Percentiles rank a stretch among this genome's conserved stretches.
phyloP scores from a whole-genome alignment of 2,797 vertebrate species.

The Phrynocephalus guinanensis region DNA sequence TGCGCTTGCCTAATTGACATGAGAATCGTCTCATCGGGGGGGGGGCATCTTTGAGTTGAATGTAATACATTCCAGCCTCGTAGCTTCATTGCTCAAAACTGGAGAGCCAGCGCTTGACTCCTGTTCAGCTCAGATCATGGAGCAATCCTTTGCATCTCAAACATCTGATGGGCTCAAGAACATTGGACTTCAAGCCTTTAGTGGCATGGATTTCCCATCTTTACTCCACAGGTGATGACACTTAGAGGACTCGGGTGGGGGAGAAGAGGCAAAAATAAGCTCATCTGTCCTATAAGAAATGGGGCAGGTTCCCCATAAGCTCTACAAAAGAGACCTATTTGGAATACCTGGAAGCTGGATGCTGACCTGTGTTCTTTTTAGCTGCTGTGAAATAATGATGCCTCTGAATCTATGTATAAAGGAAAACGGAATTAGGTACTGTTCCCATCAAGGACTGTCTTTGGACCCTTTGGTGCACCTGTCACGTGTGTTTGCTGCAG shows the following conservation, averaged over 20 bases:
- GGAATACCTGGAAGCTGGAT: neutral
- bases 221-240: too few species aligned
- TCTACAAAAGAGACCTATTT: constrained; percentile 4
- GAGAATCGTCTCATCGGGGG: neutral
- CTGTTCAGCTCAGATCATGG: neutral
- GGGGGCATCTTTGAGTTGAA: neutral
- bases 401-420: constrained; percentile 40
- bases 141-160: neutral
- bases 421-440: constrained; percentile 13
- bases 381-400: constrained; percentile 28
- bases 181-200: neutral
- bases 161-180: neutral
- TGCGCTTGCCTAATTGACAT: rapidly evolving
- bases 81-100: neutral
- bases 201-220: neutral
- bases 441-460: neutral
- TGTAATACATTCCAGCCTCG: neutral
- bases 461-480: neutral
- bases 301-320: constrained; percentile 29
- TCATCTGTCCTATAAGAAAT: neutral
- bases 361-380: constrained; percentile 1
- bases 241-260: neutral
- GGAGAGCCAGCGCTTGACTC: neutral
- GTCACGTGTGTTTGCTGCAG: neutral
- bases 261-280: constrained; percentile 1